Evolutionary conservation across 2,888 invertebrate genomes (phyloP), one percentile per base, ranked within the genome.

Genomic region (Watsonalla binaria): DNA sequence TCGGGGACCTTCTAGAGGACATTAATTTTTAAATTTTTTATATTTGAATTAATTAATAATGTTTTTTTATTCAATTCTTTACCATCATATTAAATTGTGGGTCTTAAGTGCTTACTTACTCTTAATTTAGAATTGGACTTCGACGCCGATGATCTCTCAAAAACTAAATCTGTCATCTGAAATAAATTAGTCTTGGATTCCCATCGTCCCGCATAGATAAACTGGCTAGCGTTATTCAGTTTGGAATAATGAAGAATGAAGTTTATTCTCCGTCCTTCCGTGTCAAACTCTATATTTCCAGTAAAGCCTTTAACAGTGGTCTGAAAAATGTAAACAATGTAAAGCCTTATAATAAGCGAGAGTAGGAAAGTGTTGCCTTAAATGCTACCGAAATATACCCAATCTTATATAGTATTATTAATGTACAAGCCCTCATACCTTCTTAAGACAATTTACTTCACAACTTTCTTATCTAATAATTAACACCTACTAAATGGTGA

Each of bases 211-310:
- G 90, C 81, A 61, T 88, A 85, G 59, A 87, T 79, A 69, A 92
- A 92, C 54, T 93, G 72, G 78, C 94, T 93, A 51, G 93, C 78
- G 63, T 68, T 74, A 59, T 76, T 79, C 47, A 89, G 62, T 70
- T 88, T 90, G 6, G 88, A 87, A 62, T 95, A 89, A 78, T 93
- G 86, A 57, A 95, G 63, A 48, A 83, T 86, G 71, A 95, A 92
- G 74, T 93, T 80, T 58, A 84, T 84, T 69, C 95, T 78, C 73
- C 93, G 91, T 46, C 97, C 97, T 58, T 91, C 72, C 37, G 92
- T 84, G 67, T 95, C 93, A 68, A 96, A 95, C 53, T 87, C 84
- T 53, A 96, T 92, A 5, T 87, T 76, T 6, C 96, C 96, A 0
- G 95, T 94, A 50, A 94, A 83, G 2, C 94, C 94, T 55, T 83